Conservation (phyloP, 2,797 vertebrate genomes). For the Naso thynnoides region DNA sequence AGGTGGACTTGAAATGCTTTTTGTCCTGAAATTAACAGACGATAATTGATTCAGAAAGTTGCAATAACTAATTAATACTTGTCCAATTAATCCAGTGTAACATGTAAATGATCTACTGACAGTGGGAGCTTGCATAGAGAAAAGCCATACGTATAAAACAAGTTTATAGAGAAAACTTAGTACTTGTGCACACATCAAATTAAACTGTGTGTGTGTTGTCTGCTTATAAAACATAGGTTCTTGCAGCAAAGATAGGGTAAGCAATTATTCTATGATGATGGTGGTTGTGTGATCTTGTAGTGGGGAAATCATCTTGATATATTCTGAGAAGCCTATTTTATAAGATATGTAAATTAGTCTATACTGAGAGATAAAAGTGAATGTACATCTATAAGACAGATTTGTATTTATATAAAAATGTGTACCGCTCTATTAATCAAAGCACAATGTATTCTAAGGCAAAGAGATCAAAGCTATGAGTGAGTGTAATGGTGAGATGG, state of each 20-base stretch:
- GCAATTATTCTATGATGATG: conserved; percentile 60
- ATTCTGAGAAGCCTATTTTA: conserved; percentile 82
- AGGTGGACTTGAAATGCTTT: conserved; percentile 51
- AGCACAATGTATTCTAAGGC: conserved; percentile 83
- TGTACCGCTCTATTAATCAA: conserved; percentile 78
- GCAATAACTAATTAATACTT: conserved; percentile 59
- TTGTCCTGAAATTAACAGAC: conserved; percentile 13
- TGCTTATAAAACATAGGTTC: conserved; percentile 53
- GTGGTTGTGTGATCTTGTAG: conserved; percentile 66
- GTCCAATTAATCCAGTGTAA: conserved; percentile 36
- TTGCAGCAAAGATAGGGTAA: conserved; percentile 48
- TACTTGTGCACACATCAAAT: conserved; percentile 52
- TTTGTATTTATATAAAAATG: conserved; percentile 78
- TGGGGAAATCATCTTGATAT: conserved; percentile 76
- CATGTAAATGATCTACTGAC: conserved; percentile 29
- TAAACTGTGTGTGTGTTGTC: conserved; percentile 40
- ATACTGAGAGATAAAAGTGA: conserved; percentile 79
- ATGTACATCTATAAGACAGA: conserved; percentile 80
- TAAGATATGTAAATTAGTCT: conserved; percentile 81
- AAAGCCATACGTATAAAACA: conserved; percentile 76
- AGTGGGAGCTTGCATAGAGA: conserved; percentile 67
- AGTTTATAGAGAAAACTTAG: conserved; percentile 60
- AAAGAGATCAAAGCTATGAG: conserved; percentile 57
- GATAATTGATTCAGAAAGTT: conserved; percentile 36
- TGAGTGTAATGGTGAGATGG: conserved; percentile 39